phyloP scores from a whole-genome alignment of 2,113 vertebrate species.

The Oncorhynchus nerka region DNA sequence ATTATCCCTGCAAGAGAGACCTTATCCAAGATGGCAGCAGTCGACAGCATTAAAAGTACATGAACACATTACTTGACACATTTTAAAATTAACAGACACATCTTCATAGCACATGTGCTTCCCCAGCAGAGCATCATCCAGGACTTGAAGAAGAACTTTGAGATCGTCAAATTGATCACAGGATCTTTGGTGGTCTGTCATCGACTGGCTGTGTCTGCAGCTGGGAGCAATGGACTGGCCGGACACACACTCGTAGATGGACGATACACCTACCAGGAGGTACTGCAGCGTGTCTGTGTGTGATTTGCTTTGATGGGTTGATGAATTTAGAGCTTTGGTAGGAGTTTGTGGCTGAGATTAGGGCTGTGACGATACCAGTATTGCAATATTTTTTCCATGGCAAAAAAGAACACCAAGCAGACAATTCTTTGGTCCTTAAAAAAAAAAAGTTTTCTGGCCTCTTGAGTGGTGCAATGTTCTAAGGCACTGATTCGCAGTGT shows the following conservation, averaged over 20 bases:
- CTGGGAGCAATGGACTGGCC: slow-evolving; percentile 85
- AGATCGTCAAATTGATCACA: slow-evolving; percentile 96
- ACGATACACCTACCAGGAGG: slow-evolving; percentile 95
- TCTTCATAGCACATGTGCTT: neutral
- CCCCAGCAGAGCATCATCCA: slow-evolving; percentile 92
- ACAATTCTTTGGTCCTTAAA: no score
- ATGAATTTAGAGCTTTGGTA: no score
- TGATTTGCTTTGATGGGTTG: neutral
- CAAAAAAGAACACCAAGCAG: no score
- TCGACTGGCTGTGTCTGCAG: slow-evolving; percentile 83
- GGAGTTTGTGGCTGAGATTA: no score
- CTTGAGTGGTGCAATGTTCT: no score
- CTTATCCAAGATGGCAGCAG: neutral
- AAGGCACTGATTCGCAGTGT: no score
- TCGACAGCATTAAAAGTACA: no score
- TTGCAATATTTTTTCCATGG: no score
- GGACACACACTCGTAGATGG: slow-evolving; percentile 89
- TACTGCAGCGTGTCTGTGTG: slow-evolving; percentile 43
- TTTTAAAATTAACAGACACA: no score
- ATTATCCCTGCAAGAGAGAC: neutral
- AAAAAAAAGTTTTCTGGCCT: no score
- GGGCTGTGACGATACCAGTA: no score
- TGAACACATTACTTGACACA: no score
- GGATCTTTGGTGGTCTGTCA: slow-evolving; percentile 94
- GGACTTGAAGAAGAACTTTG: slow-evolving; percentile 98